A percentile compares a stretch with the other conserved stretches of the same genome.
phyloP scores from a whole-genome alignment of 2,797 vertebrate species.

The Buphagus erythrorhynchus region DNA sequence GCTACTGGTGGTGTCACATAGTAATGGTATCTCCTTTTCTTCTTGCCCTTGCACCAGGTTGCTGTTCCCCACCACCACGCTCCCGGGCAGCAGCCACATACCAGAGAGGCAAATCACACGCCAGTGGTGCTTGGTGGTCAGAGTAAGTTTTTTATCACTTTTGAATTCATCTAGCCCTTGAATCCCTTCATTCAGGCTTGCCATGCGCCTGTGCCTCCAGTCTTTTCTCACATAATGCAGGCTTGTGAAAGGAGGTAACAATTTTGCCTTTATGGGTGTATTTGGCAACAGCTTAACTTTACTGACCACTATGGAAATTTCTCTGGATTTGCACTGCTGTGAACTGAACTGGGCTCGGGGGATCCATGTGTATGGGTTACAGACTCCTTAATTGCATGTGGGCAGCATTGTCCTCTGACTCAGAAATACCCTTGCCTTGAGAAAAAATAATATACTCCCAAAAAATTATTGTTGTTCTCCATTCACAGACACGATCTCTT shows the following conservation, averaged over 20 bases:
- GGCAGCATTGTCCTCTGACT: background rate
- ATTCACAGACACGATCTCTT: background rate
- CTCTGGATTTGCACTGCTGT: background rate
- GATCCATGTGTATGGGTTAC: background rate
- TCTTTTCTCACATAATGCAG: rapidly evolving
- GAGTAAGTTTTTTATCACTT: constrained; percentile 13
- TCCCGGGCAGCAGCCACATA: background rate
- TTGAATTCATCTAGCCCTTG: background rate
- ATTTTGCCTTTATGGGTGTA: background rate
- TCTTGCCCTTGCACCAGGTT: background rate
- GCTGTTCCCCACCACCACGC: background rate
- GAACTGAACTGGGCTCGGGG: background rate
- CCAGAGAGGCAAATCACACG: background rate
- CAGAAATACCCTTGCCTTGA: background rate
- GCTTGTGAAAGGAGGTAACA: background rate
- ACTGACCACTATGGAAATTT: background rate
- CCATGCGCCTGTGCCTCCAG: rapidly evolving
- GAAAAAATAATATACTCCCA: background rate
- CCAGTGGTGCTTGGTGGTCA: background rate
- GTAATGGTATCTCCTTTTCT: constrained; percentile 8
- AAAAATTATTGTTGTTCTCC: background rate
- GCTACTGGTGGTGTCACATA: background rate
- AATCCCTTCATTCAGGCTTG: background rate
- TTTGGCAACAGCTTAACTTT: background rate
- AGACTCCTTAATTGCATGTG: background rate